phyloP scores from a whole-genome alignment of 2,888 invertebrate genomes.

The Phymatocera aterrima region DNA sequence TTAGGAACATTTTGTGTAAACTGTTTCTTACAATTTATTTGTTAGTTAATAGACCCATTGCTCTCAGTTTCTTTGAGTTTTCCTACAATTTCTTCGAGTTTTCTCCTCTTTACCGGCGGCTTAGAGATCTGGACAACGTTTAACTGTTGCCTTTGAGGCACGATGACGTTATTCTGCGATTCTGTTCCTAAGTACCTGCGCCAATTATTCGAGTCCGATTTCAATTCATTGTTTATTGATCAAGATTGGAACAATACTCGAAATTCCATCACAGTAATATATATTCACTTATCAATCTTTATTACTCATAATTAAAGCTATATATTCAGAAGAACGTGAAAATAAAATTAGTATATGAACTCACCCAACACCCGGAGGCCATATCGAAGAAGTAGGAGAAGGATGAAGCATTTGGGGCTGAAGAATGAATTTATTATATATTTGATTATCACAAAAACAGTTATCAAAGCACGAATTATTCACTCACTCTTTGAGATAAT shows the following conservation, averaged over 20 bases:
- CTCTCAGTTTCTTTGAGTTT: slow-evolving; percentile 57
- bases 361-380: slow-evolving; percentile 36
- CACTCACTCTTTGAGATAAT: slow-evolving; percentile 58
- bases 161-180: background rate
- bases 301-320: no score
- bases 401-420: slow-evolving; percentile 27
- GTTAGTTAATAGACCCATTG: slow-evolving; percentile 16
- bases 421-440: background rate
- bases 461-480: background rate
- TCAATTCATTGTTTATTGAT: no score
- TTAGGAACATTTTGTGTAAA: background rate
- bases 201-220: background rate
- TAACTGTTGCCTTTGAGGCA: background rate
- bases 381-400: slow-evolving; percentile 3
- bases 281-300: no score
- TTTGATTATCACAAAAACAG: background rate
- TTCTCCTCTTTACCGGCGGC: slow-evolving; percentile 52
- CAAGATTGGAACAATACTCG: no score
- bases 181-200: slow-evolving; percentile 27
- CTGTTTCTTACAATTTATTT: background rate
- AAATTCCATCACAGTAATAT: no score
- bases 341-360: background rate
- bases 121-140: slow-evolving; percentile 44
- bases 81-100: slow-evolving; percentile 59
- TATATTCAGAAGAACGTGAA: no score